phyloP scores from a whole-genome alignment of 2,113 vertebrate genomes.

The Leucosticte australis region DNA sequence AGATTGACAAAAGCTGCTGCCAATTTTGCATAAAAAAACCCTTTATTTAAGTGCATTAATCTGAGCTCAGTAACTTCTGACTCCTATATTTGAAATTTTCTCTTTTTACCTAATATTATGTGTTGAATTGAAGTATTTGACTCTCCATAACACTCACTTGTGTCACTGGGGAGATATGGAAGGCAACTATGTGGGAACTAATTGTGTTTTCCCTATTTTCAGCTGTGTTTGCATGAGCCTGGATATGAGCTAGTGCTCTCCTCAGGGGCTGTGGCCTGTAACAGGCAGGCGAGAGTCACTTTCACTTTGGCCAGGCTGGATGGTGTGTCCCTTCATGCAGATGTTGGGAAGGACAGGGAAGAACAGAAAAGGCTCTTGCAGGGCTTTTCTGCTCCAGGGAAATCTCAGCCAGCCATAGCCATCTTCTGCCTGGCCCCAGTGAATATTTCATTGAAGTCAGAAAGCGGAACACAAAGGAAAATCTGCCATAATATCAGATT shows the following conservation, averaged over 20 bases:
- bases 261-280: background rate
- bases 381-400: background rate
- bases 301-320: background rate
- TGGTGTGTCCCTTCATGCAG: background rate
- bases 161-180: background rate
- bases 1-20: background rate
- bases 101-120: background rate
- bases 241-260: background rate
- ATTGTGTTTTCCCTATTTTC: background rate
- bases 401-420: background rate
- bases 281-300: accelerated
- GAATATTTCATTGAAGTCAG: background rate
- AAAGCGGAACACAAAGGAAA: background rate
- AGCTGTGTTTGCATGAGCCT: background rate
- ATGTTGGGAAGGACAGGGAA: background rate
- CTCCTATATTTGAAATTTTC: background rate
- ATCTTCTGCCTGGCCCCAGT: background rate
- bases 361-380: background rate
- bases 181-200: background rate
- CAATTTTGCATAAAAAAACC: background rate
- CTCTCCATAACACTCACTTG: too few species aligned
- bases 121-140: background rate
- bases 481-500: background rate
- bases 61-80: background rate
- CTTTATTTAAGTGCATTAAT: background rate